A percentile compares a stretch with the other conserved stretches of the same genome.
These are phyloP conservation scores for Camponotus pennsylvanicus DNA, from an alignment of 1,140 invertebrate genomes.

Conservation along the genomic window DNA sequence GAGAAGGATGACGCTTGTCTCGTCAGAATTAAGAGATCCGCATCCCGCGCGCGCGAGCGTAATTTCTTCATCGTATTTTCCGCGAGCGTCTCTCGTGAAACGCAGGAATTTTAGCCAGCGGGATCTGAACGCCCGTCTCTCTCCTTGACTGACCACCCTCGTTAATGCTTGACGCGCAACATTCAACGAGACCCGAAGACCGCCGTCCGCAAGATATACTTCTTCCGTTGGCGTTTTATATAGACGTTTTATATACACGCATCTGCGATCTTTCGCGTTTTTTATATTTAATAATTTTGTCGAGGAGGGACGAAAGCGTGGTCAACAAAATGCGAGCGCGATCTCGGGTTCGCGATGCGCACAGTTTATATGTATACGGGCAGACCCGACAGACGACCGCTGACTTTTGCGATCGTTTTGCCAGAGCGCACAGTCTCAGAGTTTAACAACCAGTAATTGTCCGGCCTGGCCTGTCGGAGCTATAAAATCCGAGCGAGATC, in stretches of 20 bases:
- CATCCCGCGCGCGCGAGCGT: slow-evolving; percentile 67
- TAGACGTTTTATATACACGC: background rate
- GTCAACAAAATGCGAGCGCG: slow-evolving; percentile 29
- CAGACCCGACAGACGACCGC: slow-evolving; percentile 57
- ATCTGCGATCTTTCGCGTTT: background rate
- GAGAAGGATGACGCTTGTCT: slow-evolving; percentile 74
- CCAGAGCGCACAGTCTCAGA: slow-evolving; percentile 65
- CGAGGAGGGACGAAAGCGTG: slow-evolving; percentile 28
- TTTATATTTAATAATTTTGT: slow-evolving; percentile 25
- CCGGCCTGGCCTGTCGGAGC: slow-evolving; percentile 75
- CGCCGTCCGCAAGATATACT: background rate
- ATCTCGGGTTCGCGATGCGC: slow-evolving; percentile 47
- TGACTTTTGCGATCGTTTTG: slow-evolving; percentile 71
- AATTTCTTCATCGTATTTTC: slow-evolving; percentile 84
- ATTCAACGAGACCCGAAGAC: slow-evolving; percentile 11
- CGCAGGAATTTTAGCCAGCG: slow-evolving; percentile 52
- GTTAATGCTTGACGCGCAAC: slow-evolving; percentile 46
- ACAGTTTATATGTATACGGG: slow-evolving; percentile 55
- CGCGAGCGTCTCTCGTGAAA: slow-evolving; percentile 45
- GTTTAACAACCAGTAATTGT: slow-evolving; percentile 83
- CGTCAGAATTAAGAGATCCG: slow-evolving; percentile 85
- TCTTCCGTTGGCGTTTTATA: slow-evolving; percentile 9
- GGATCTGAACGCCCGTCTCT: slow-evolving; percentile 31
- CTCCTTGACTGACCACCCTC: slow-evolving; percentile 49
- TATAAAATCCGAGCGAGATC: slow-evolving; percentile 80